Evolutionary conservation across 2,888 invertebrate genomes (phyloP).

Genomic region (Lacanobia wlatinum): DNA sequence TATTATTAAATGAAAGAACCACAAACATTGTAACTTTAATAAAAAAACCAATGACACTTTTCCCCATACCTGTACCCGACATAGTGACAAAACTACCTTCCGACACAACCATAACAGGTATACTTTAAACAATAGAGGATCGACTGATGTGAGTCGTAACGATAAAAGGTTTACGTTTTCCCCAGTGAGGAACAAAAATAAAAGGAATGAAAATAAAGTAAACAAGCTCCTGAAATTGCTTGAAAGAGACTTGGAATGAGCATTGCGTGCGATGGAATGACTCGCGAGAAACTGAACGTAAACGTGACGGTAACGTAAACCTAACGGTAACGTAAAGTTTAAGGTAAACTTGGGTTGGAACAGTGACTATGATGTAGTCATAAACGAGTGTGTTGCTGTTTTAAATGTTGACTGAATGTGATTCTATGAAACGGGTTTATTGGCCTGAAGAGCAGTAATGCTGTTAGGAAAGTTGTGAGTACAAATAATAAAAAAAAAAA

Average conservation of each 20-base stretch:
- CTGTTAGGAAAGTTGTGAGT: too few species aligned
- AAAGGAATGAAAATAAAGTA: conserved; percentile 66
- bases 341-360: conserved; percentile 5
- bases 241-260: conserved; percentile 61
- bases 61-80: conserved; percentile 1
- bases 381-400: conserved; percentile 30
- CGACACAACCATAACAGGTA: conserved; percentile 35
- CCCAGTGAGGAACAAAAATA: conserved; percentile 57
- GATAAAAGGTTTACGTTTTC: conserved; percentile 66
- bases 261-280: conserved; percentile 55
- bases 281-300: conserved; percentile 43
- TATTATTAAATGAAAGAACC: not conserved
- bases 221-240: conserved; percentile 59
- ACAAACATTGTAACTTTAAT: conserved; percentile 4
- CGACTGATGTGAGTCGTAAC: conserved; percentile 61
- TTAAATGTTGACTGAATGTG: not conserved
- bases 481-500: too few species aligned
- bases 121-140: conserved; percentile 61
- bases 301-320: conserved; percentile 36
- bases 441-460: not conserved
- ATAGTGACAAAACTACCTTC: conserved; percentile 38
- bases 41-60: conserved; percentile 25
- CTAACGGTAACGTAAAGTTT: conserved; percentile 29
- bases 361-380: conserved; percentile 19
- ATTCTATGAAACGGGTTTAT: not conserved